Base-by-base conservation (phyloP, 2,888 invertebrate genomes). In the Pterostichus madidus region DNA sequence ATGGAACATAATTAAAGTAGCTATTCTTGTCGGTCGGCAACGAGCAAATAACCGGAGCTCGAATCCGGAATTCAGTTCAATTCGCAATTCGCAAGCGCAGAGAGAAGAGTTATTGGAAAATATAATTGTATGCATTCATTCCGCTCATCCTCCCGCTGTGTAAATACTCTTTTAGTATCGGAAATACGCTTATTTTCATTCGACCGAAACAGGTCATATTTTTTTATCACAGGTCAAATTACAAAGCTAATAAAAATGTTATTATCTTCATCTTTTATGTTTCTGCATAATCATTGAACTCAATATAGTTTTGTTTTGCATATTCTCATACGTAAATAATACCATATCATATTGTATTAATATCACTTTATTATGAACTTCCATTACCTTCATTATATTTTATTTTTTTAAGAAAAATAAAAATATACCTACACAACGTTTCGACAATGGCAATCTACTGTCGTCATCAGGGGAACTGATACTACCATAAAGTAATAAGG, bases 61-160 rank as follows among this genome's bases (percentile, higher is more conserved):
- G 49, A n/a, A 49, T 49, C 64, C 64, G 64, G 64, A 64, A 24
- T 56, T 56, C 56, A 56, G 56, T 56, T 17, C 56, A 56, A 64
- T 64, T 71, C 44, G 44, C 68, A 71, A 71, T 71, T 17, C 68
- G 44, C 44, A 10, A 24, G 56, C 17, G 24, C 17, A 13, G 24
- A 56, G 24, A 56, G 56, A 56, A 56, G 44, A 71, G 68, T 71
- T 71, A 71, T 71, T 71, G 68, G 68, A 71, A 71, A 71, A 71
- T 71, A 71, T 71, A 71, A 71, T 71, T 71, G 68, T 71, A 71
- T 71, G 68, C 46, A 71, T 71, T 71, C 44, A 39, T 64, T 64
- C 64, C n/a, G 13, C 7, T 7, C 15, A 17, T 44, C 17, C 56
- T 17, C 17, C 56, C 39, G 39, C 68, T 71, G 68, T 39, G 44